Conservation (phyloP, 2,888 invertebrate genomes). For the Lithodes maja region DNA sequence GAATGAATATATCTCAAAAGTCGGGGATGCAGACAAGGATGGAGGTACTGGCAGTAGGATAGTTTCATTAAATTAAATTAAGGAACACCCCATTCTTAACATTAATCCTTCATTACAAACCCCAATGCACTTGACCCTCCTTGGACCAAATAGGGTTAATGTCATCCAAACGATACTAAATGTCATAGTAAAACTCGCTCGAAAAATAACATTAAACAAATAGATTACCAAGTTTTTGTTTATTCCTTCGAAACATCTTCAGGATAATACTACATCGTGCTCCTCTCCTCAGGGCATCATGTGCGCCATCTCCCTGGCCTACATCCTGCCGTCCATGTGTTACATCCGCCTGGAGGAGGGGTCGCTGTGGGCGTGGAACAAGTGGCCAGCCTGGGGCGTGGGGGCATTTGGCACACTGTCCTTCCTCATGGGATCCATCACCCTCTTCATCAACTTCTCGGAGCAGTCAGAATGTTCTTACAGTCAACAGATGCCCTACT, state of each 20-base stretch:
- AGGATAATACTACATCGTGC: neutral
- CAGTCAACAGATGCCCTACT: constrained; percentile 61
- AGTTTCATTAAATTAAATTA: too few relatives aligned
- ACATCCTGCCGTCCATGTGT: constrained; percentile 86
- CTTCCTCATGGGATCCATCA: constrained; percentile 47
- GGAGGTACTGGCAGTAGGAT: too few relatives aligned
- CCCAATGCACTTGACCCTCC: too few relatives aligned
- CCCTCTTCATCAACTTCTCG: constrained; percentile 51
- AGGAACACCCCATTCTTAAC: too few relatives aligned
- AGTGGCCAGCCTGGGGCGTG: constrained; percentile 63
- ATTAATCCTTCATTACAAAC: too few relatives aligned
- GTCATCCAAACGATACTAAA: too few relatives aligned
- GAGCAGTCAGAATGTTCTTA: constrained; percentile 58
- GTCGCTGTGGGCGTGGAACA: constrained; percentile 29
- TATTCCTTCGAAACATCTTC: neutral
- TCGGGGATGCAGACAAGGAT: too few relatives aligned
- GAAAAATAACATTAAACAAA: neutral
- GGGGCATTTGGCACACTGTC: constrained; percentile 53
- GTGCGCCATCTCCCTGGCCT: constrained; percentile 88
- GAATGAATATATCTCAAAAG: neutral
- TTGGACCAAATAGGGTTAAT: too few relatives aligned
- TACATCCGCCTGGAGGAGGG: constrained; percentile 80
- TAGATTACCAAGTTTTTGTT: neutral
- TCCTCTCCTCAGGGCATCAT: constrained; percentile 81
- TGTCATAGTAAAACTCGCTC: too few relatives aligned